Conservation (phyloP, 2,113 vertebrate genomes). For the Motacilla alba region DNA sequence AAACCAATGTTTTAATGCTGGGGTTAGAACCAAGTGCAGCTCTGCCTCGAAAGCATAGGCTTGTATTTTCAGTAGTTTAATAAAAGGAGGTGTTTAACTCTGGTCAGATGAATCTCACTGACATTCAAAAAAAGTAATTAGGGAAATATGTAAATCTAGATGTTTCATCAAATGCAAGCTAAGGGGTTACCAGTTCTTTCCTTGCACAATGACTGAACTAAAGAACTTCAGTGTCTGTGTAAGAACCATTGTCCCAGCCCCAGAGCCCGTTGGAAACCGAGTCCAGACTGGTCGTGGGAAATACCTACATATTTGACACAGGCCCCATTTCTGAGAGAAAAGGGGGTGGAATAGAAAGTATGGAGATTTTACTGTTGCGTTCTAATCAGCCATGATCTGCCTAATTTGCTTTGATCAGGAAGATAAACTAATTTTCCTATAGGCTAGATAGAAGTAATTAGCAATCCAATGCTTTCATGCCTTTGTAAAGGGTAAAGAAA, state of each 20-base stretch:
- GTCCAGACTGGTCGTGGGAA: slow-evolving; percentile 84
- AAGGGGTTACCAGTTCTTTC: slow-evolving; percentile 77
- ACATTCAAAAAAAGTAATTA: slow-evolving; percentile 80
- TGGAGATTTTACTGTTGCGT: slow-evolving; percentile 83
- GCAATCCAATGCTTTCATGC: slow-evolving; percentile 78
- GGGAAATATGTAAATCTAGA: slow-evolving; percentile 85
- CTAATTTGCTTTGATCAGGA: slow-evolving; percentile 85
- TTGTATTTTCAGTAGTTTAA: slow-evolving; percentile 66
- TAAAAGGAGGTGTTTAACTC: slow-evolving; percentile 79
- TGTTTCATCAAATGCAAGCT: slow-evolving; percentile 81
- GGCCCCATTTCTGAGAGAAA: slow-evolving; percentile 79
- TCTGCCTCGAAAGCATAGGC: slow-evolving; percentile 14
- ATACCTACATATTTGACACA: slow-evolving; percentile 86
- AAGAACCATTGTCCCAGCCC: slow-evolving; percentile 81
- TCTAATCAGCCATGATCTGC: slow-evolving; percentile 81
- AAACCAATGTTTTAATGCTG: slow-evolving; percentile 5
- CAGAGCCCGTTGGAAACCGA: slow-evolving; percentile 77
- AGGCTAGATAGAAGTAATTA: slow-evolving; percentile 79
- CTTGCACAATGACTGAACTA: slow-evolving; percentile 82
- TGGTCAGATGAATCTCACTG: slow-evolving; percentile 76
- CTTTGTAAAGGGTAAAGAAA: slow-evolving; percentile 76
- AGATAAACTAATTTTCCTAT: slow-evolving; percentile 86
- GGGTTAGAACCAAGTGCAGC: slow-evolving; percentile 33
- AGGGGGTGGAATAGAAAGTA: slow-evolving; percentile 76
- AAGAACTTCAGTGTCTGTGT: slow-evolving; percentile 82